Evolutionary conservation across 2,888 invertebrate genomes (phyloP), one percentile per base, ranked within the genome.

Genomic region (Leucophora obtusa): DNA sequence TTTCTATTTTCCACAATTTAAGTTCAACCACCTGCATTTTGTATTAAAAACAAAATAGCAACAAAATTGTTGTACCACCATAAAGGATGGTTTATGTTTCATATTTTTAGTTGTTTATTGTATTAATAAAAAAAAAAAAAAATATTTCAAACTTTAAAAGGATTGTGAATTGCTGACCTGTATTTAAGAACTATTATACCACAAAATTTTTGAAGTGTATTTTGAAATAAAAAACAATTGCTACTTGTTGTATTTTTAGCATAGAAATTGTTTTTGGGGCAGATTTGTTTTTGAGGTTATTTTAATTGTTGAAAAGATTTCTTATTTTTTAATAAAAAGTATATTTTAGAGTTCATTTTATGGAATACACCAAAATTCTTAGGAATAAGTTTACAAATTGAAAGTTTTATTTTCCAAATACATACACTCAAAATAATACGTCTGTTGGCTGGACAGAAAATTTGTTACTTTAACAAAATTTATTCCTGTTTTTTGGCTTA

Each of bases 1-100:
- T 15, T 47, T 50, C 10, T 5, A 63, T 50, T 24, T 63, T 24
- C 68, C 54, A 38, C 47, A n/a, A 21, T 51, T 18, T 21, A 66
- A 62, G 68, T 76, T 76, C 69, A 69, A 63, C 56, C 47, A 76
- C 68, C 69, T 69, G 54, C 69, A 24, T 62, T 17, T 35, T 47
- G 9, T 21, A 21, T 2, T n/a, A 71, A 33, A 28, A 17, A 38
- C 43, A 56, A 63, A 15, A 59, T 47, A 53, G 6, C 28, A 53
- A 60, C 11, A 24, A 17, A 38, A n/a, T 54, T 6, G n/a, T 43
- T 47, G n/a, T 24, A 43, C 21, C 15, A 59, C 65, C 58, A 51
- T 59, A 35, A 47, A 65, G 50, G 10, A 33, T 56, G 28, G 38
- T 63, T 54, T 62, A 50, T 51, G 47, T 73, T 33, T 17, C 9